Percentiles rank a stretch among this genome's conserved stretches.
Conservation (phyloP, 2,113 vertebrate genomes). For the Syngnathus scovelli region DNA sequence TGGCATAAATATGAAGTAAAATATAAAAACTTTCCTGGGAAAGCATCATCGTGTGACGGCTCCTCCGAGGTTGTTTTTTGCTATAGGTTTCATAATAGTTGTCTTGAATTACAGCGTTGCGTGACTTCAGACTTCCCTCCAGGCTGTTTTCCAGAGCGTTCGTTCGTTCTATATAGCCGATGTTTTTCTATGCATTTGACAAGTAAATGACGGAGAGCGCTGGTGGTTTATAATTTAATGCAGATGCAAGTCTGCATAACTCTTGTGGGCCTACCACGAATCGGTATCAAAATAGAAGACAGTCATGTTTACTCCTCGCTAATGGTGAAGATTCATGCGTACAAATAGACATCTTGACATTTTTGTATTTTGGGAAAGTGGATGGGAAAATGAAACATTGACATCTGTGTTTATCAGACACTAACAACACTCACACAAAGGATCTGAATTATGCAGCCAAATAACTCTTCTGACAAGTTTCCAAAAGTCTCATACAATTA, state of each 20-base stretch:
- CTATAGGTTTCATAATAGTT: neutral
- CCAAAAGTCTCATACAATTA: neutral
- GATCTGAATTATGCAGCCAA: neutral
- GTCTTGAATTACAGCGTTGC: constrained; percentile 14
- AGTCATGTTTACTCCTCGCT: neutral
- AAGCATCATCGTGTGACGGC: neutral
- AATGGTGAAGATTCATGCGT: neutral
- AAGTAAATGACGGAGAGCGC: constrained; percentile 4
- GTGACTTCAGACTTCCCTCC: constrained; percentile 13
- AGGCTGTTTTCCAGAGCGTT: constrained; percentile 27
- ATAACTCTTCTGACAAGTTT: too few species aligned
- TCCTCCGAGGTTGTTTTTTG: neutral
- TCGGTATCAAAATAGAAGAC: neutral
- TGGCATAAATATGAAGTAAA: too few species aligned
- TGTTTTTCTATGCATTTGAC: constrained; percentile 13
- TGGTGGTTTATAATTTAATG: constrained; percentile 4
- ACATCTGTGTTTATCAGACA: neutral
- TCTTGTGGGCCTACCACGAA: neutral
- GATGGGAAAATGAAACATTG: neutral
- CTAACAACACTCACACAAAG: neutral
- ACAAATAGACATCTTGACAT: neutral
- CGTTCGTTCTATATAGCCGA: neutral
- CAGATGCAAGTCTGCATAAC: constrained; percentile 7
- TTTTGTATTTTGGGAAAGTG: neutral
- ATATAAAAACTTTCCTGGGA: neutral